Evolutionary conservation across 1,140 invertebrate genomes (phyloP).

Genomic region (Plectus sambesii): DNA sequence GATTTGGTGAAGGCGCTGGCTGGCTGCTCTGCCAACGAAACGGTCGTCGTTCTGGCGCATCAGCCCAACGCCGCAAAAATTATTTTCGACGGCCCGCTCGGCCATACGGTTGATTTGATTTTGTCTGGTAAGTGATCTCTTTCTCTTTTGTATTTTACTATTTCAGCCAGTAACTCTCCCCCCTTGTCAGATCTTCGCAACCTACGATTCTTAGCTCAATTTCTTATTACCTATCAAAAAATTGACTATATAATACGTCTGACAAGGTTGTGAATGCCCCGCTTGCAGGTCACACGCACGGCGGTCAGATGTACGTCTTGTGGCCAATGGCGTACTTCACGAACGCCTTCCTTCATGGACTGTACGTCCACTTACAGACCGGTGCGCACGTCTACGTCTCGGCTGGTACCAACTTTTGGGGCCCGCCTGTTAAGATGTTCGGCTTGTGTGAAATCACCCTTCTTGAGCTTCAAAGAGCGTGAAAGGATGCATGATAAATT

Average conservation of each 20-base stretch:
- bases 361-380: constrained; percentile 13
- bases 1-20: constrained; percentile 13
- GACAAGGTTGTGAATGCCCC: no score
- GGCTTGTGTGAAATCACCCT: constrained; percentile 22
- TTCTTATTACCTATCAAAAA: no score
- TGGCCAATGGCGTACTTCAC: constrained; percentile 16
- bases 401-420: constrained; percentile 22
- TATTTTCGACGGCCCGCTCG: constrained; percentile 8
- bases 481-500: no score
- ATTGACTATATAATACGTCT: no score
- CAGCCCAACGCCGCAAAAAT: constrained; percentile 20
- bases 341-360: constrained; percentile 20
- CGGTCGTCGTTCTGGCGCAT: constrained; percentile 19
- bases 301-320: constrained; percentile 22
- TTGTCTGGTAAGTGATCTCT: constrained; percentile 12
- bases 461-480: no score
- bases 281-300: constrained; percentile 22
- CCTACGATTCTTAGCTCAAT: no score
- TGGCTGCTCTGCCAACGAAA: constrained; percentile 9
- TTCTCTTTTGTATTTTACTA: not conserved
- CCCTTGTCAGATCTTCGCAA: no score
- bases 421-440: constrained; percentile 22
- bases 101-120: constrained; percentile 17
- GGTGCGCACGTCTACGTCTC: constrained; percentile 19
- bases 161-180: no score